phyloP scores from a whole-genome alignment of 2,113 vertebrate genomes.

The Mirounga angustirostris region DNA sequence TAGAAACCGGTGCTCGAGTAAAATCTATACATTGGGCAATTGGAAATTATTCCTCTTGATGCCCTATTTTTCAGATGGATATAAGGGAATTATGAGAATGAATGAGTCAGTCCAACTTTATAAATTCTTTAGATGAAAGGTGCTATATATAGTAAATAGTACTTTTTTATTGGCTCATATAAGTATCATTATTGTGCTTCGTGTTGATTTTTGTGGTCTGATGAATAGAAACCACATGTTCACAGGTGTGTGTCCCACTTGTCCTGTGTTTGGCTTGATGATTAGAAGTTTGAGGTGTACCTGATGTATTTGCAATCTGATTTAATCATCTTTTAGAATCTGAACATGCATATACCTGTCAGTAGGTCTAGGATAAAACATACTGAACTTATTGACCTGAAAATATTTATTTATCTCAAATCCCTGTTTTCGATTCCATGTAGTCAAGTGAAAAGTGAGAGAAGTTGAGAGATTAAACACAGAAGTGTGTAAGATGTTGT shows the following conservation, averaged over 20 bases:
- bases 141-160: background rate
- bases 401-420: background rate
- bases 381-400: background rate
- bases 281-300: background rate
- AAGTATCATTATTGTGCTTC: background rate
- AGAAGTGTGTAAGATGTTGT: background rate
- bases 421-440: background rate
- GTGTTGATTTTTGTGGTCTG: background rate
- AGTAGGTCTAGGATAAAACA: background rate
- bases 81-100: background rate
- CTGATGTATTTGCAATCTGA: background rate
- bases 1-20: background rate
- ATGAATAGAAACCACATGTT: background rate
- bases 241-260: background rate
- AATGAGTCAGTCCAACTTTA: constrained; percentile 14
- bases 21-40: background rate
- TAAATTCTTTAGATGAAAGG: constrained; percentile 6
- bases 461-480: background rate
- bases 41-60: background rate
- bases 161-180: background rate
- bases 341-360: background rate
- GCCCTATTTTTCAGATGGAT: background rate
- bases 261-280: background rate
- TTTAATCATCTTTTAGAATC: background rate
- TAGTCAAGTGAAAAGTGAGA: background rate